Base-by-base conservation (phyloP, 1,140 invertebrate species). In the Prorops nasuta region DNA sequence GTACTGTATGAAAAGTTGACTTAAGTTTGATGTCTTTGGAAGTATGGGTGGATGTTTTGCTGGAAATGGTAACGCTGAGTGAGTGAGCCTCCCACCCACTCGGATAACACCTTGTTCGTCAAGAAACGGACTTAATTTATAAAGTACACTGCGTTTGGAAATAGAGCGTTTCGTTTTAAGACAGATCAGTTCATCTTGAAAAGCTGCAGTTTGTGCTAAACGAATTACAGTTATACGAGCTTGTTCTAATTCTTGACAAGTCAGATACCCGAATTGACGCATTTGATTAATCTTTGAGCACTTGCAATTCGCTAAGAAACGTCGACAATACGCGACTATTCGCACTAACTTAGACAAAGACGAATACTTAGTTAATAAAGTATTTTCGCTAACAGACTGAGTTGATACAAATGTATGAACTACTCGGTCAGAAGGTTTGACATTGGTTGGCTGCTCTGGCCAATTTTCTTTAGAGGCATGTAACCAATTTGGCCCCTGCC, bases 41-140 rank as follows among this genome's bases (percentile, higher is more conserved):
- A n/a, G n/a, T n/a, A n/a, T n/a, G n/a, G n/a, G n/a, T n/a, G n/a
- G n/a, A n/a, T n/a, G n/a, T n/a, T n/a, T n/a, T n/a, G n/a, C n/a
- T 21, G 8, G 16, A 10, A 22, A 37, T 3, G 49, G 28, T 1
- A 67, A 39, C 6, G 48, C 15, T 2, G 65, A 49, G 35, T 63
- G 28, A 3, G 35, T 15, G 9, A 71, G 41, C 18, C 69, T 34
- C 7, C 69, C 61, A 14, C 64, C 64, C n/a, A 71, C 64, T n/a
- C 66, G 46, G 10, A 73, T 21, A 3, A 67, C 12, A 19, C 56
- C 51, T 1, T 50, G 12, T 4, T 24, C 10, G 15, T 35, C 47
- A 1, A 49, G 15, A 36, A 20, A 49, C 14, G 46, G 39, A 4
- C 18, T 17, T 1, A 49, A 15, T 28, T 28, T 12, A 7, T 28